These are phyloP conservation scores for Quadriops clusia DNA, from an alignment of 2,888 invertebrate species.

Conservation along the genomic window DNA sequence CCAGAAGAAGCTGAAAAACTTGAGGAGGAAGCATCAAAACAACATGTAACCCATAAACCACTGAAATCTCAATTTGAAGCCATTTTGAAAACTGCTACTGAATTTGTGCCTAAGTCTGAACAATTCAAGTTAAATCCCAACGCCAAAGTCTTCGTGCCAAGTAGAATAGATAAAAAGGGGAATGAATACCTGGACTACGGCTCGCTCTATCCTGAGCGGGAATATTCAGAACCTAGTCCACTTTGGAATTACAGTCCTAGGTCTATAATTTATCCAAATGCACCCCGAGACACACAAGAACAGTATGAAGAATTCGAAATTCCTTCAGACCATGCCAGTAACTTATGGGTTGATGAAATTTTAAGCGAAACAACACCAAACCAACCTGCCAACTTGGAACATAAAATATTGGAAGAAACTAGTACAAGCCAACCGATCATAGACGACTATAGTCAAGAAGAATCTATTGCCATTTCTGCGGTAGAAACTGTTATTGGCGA, in stretches of 20 bases:
- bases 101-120: conserved; percentile 28
- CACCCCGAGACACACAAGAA: no score
- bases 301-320: conserved; percentile 24
- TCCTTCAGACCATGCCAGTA: conserved; percentile 27
- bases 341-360: conserved; percentile 30
- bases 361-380: conserved; percentile 19
- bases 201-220: no score
- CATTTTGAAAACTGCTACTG: conserved; percentile 26
- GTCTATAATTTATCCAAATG: no score
- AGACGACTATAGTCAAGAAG: conserved; percentile 4
- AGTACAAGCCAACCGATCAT: no score
- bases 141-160: conserved; percentile 34
- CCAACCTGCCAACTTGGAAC: neutral
- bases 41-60: no score
- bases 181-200: no score
- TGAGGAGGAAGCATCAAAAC: neutral
- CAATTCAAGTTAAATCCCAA: conserved; percentile 31
- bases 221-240: no score
- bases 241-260: conserved; percentile 9
- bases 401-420: no score
- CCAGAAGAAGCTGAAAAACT: neutral
- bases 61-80: conserved; percentile 31
- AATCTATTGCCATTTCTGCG: neutral
- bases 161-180: conserved; percentile 18
- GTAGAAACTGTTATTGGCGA: conserved; percentile 4